Percentiles rank a stretch among this genome's conserved stretches.
phyloP scores from a whole-genome alignment of 2,888 invertebrate species.

The Chromoteleia sp. region DNA sequence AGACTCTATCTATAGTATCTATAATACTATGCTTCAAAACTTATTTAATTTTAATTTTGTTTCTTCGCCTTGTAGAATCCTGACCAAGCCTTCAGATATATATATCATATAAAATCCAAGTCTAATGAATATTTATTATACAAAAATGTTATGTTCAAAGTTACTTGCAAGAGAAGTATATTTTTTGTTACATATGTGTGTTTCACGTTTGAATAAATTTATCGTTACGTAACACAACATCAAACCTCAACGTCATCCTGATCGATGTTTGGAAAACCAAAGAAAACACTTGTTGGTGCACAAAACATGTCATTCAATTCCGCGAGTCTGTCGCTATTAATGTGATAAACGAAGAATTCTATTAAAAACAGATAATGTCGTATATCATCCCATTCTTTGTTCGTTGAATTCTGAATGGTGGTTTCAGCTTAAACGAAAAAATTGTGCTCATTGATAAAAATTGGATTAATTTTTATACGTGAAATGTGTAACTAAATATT shows the following conservation, averaged over 20 bases:
- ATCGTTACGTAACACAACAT: conserved; percentile 13
- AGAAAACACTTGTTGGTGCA: conserved; percentile 86
- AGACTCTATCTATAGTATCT: too few relatives aligned
- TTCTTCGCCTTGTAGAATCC: too few relatives aligned
- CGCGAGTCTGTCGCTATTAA: conserved; percentile 76
- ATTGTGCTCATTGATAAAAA: too few relatives aligned
- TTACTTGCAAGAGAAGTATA: not conserved
- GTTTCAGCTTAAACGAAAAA: conserved; percentile 17
- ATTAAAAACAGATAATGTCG: conserved; percentile 86
- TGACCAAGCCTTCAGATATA: too few relatives aligned
- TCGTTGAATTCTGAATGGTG: not conserved
- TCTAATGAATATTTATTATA: too few relatives aligned
- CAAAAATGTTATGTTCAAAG: too few relatives aligned
- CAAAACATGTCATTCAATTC: conserved; percentile 81
- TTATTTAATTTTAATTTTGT: too few relatives aligned
- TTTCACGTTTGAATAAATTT: conserved; percentile 9
- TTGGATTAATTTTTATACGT: too few relatives aligned
- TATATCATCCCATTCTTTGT: conserved; percentile 13
- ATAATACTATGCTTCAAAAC: too few relatives aligned
- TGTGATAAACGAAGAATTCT: conserved; percentile 88
- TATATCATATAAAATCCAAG: too few relatives aligned
- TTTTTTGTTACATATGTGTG: not conserved
- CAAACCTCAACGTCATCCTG: conserved; percentile 83
- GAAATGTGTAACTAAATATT: not conserved
- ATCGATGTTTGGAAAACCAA: conserved; percentile 87